Percentiles rank a stretch among this genome's conserved stretches.
Evolutionary conservation across 1,140 invertebrate species (phyloP).

Genomic region (Hydropsyche tenuis): DNA sequence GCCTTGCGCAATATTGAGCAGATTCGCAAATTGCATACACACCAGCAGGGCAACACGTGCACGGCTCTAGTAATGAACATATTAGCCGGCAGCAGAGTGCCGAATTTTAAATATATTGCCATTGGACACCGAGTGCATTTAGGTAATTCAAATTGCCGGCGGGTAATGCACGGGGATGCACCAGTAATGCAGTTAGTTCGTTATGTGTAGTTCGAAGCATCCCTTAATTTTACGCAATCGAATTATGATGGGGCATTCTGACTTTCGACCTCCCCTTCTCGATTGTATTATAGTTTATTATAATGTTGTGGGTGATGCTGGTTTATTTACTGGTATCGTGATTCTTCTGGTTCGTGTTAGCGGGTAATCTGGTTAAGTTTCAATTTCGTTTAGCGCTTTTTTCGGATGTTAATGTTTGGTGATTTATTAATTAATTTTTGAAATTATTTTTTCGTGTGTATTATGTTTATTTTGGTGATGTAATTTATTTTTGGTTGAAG

Average conservation of each 20-base stretch:
- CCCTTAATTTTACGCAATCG: background rate
- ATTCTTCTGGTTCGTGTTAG: no score
- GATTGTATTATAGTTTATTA: no score
- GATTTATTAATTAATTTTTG: no score
- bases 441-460: no score
- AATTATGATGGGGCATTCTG: slow-evolving; percentile 9
- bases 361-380: no score
- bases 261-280: background rate
- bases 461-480: no score
- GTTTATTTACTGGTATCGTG: no score
- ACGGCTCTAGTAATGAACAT: background rate
- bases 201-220: no score
- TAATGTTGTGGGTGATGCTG: no score
- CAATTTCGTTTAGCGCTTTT: no score
- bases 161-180: background rate
- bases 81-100: background rate
- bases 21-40: background rate
- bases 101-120: slow-evolving; percentile 13
- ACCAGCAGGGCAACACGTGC: background rate
- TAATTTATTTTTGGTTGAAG: no score
- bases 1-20: background rate
- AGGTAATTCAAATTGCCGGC: slow-evolving; percentile 1
- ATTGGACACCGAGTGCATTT: slow-evolving; percentile 4
- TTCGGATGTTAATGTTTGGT: no score
- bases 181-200: slow-evolving; percentile 3